A percentile compares a stretch with the other conserved stretches of the same genome.
Evolutionary conservation across 2,113 vertebrate genomes (phyloP).

Genomic region (Electrona antarctica): DNA sequence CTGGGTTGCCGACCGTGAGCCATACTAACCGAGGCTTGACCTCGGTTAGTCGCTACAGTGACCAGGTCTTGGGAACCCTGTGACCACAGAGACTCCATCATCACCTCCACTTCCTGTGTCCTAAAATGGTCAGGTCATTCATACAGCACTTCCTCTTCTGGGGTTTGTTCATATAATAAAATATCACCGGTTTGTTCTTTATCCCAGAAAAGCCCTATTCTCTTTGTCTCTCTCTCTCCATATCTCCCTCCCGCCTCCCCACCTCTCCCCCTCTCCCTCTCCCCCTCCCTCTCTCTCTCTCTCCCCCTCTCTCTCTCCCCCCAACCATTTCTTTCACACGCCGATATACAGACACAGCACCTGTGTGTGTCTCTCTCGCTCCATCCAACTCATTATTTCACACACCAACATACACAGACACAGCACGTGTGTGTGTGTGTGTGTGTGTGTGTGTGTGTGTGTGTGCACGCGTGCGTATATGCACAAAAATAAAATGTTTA

Average conservation of each 20-base stretch:
- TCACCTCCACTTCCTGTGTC: constrained; percentile 69
- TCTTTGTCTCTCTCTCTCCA: constrained; percentile 38
- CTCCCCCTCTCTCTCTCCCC: constrained; percentile 7
- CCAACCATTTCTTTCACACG: neutral
- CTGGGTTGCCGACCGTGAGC: no score
- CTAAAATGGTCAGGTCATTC: constrained; percentile 63
- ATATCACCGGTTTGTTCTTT: neutral
- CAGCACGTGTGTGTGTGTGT: neutral
- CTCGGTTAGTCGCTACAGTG: constrained; percentile 28
- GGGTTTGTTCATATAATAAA: constrained; percentile 36
- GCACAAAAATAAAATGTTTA: neutral
- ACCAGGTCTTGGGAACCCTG: constrained; percentile 68
- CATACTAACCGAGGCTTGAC: constrained; percentile 40
- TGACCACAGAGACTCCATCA: constrained; percentile 66
- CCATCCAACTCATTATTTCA: no score
- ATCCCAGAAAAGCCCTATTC: constrained; percentile 31
- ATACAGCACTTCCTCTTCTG: constrained; percentile 61
- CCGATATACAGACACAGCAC: neutral
- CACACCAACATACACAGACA: constrained; percentile 1
- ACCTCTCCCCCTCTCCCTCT: constrained; percentile 12
- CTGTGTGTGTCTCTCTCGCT: no score
- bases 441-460: no score
- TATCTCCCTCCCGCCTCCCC: neutral
- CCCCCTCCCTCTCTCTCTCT: neutral
- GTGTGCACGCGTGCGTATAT: no score